Conservation (phyloP, 2,888 invertebrate species). For the Isoperla grammatica region DNA sequence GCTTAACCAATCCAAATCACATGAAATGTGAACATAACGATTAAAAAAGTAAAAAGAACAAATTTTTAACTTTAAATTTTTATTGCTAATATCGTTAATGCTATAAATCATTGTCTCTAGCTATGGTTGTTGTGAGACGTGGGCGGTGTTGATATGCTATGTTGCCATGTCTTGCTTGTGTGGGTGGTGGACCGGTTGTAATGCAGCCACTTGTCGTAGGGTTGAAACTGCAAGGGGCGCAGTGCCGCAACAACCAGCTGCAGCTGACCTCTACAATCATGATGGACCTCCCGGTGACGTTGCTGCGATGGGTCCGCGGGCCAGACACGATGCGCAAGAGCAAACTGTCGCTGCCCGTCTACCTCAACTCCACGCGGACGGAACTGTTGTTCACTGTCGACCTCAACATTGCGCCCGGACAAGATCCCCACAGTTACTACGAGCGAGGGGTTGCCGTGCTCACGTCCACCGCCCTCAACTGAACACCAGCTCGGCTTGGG, state of each 20-base stretch:
- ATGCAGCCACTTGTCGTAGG: constrained; percentile 51
- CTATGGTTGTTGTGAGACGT: too few species aligned
- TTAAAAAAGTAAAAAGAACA: too few species aligned
- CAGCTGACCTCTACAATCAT: constrained; percentile 90
- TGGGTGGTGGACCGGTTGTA: too few species aligned
- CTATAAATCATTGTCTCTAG: too few species aligned
- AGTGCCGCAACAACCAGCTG: constrained; percentile 85
- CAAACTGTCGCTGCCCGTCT: constrained; percentile 88
- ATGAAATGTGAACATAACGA: too few species aligned
- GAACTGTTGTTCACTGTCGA: constrained; percentile 94
- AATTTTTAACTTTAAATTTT: too few species aligned
- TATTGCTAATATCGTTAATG: too few species aligned
- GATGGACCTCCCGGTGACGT: constrained; percentile 85
- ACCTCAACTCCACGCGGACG: constrained; percentile 92
- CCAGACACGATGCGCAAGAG: constrained; percentile 41
- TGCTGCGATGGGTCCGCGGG: constrained; percentile 72
- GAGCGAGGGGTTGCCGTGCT: constrained; percentile 96
- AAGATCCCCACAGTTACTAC: constrained; percentile 94
- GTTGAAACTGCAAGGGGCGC: constrained; percentile 93
- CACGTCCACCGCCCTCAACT: constrained; percentile 86
- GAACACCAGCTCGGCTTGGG: too few species aligned
- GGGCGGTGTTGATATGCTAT: too few species aligned
- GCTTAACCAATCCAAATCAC: too few species aligned
- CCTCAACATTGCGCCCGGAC: constrained; percentile 82
- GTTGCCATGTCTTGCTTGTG: too few species aligned